Conservation (phyloP, 2,113 vertebrate genomes). For the Brienomyrus brachyistius region DNA sequence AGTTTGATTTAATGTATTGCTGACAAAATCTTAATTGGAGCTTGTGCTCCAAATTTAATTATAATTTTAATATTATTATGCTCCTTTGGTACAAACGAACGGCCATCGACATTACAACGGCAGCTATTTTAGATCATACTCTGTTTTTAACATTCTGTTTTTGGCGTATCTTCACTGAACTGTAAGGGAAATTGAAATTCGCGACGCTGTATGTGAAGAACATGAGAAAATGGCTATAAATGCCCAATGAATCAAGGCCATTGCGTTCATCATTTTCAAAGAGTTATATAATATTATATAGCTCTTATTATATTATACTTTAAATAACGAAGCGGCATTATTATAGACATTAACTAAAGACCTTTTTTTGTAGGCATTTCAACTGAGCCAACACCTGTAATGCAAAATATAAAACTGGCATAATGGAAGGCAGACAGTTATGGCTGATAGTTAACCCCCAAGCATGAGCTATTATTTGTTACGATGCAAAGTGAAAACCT, state of each 20-base stretch:
- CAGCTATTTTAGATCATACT: not conserved
- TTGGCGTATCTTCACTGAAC: not conserved
- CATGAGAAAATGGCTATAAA: not conserved
- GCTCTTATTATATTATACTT: not conserved
- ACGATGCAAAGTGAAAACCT: constrained; percentile 43
- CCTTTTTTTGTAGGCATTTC: not conserved
- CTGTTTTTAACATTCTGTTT: not conserved
- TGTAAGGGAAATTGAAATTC: not conserved
- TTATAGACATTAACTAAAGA: not conserved
- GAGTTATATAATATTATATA: not conserved
- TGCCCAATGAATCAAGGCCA: not conserved
- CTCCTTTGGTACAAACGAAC: not conserved
- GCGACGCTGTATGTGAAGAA: not conserved
- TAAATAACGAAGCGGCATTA: not conserved
- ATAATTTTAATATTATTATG: not conserved
- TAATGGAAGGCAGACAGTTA: constrained; percentile 8
- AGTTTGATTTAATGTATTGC: not conserved
- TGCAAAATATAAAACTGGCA: not conserved
- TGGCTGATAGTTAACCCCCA: constrained; percentile 17
- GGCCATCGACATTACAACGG: not conserved
- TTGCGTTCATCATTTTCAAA: not conserved
- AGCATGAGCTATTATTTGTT: constrained; percentile 29
- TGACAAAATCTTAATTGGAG: not conserved
- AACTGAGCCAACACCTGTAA: not conserved
- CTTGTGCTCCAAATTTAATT: not conserved